phyloP scores from a whole-genome alignment of 2,797 vertebrate species.

The Xiphorhynchus erythropygius region DNA sequence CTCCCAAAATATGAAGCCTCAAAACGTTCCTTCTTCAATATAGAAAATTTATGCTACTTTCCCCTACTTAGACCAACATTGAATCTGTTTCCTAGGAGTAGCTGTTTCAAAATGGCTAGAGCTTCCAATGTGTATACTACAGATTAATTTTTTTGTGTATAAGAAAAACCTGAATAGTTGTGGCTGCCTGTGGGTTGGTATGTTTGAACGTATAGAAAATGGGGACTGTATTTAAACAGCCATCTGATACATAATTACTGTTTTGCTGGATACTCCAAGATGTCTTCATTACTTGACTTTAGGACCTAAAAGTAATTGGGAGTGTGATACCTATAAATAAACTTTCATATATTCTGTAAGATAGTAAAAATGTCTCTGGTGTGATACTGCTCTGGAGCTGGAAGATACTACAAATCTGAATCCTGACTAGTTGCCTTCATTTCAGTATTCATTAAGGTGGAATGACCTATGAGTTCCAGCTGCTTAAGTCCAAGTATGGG shows the following conservation, averaged over 20 bases:
- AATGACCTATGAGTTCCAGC: background rate
- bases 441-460: background rate
- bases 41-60: background rate
- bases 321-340: background rate
- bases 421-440: background rate
- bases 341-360: background rate
- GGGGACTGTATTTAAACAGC: background rate
- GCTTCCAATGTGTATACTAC: background rate
- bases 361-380: background rate
- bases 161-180: background rate
- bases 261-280: background rate
- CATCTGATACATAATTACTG: background rate
- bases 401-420: background rate
- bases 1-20: background rate
- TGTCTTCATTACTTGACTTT: background rate
- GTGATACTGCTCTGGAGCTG: background rate
- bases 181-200: background rate
- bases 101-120: background rate
- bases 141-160: background rate
- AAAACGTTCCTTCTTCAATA: background rate
- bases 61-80: background rate
- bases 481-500: background rate
- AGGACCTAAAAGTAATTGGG: background rate
- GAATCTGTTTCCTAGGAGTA: background rate
- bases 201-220: background rate